Base-by-base conservation (phyloP, 2,888 invertebrate genomes). In the Boloria selene region DNA sequence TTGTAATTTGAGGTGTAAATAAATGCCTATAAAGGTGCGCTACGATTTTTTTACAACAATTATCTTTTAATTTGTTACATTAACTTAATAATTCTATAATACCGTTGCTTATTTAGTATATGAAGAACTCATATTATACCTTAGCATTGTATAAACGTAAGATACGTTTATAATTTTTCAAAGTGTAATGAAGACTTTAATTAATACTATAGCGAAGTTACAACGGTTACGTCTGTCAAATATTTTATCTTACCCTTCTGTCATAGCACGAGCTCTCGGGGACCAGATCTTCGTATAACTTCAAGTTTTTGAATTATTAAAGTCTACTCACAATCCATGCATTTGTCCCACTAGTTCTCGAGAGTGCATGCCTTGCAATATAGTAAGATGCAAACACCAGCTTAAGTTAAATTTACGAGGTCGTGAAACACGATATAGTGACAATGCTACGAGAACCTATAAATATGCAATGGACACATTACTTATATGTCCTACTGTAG, bases 211-310 rank as follows among this genome's bases (percentile, higher is more conserved):
- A 18, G 49, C 16, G 18, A 59, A 50, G 49, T 49, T 31, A 49
- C 50, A 59, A 31, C 38, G 22, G 49, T 49, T 59, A 59, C 38
- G 31, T 49, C 38, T 38, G 38, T 59, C 59, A 59, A 38, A 59
- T 49, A 49, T 59, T 59, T 59, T 59, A 59, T 49, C 59, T 50
- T 14, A 59, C 59, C 38, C 49, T 59, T 59, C 18, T 49, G 49
- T 59, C 49, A 59, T 17, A 59, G 31, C 49, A 18, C 26, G 49
- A 17, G 49, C 59, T 47, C 38, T 13, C 47, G 49, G 31, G 50
- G 31, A 16, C 2, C 18, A 55, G 44, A 44, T 56, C 45, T 56
- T 45, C 26, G 56, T 56, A 44, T 22, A 26, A 56, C 44, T 45
- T 22, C 7, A 45, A 45, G 22, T 45, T 18, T 16, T 56, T 56